Base-by-base conservation (phyloP, 2,888 invertebrate species). In the Melieria crassipennis region DNA sequence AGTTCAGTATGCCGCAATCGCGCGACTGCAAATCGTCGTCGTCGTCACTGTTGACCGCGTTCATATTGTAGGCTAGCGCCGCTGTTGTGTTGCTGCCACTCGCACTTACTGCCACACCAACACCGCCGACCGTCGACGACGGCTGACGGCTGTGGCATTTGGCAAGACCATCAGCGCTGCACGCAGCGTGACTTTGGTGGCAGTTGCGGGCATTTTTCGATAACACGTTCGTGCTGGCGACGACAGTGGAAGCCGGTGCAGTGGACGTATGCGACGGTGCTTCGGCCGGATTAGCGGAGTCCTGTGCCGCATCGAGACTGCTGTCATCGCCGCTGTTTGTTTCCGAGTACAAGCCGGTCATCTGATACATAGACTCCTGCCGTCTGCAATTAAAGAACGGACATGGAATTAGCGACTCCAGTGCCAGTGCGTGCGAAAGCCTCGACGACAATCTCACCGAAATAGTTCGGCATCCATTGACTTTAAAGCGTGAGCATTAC, bases 281-380 rank as follows among this genome's bases (percentile, higher is more conserved):
- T 67, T 67, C 67, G 30, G 46, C 65, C 62, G 56, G 56, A 56
- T 69, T 62, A 47, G 6, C 76, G 80, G 87, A 87, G 30, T 87
- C 89, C 68, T 82, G 85, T 76, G 89, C 88, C 76, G 88, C 89
- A 77, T 86, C 87, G 76, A 88, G 87, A 76, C 87, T 86, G 73
- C 87, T 88, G 75, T 89, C 89, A 78, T 91, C 91, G 75, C 89
- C 89, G 70, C 86, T 85, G 78, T 91, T 89, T 48, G 91, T 89
- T 83, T 94, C 94, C 73, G 94, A 92, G 85, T 94, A 94, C 72
- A 94, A 88, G 47, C 94, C 94, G 60, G 94, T 94, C 94, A 94
- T 94, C 78, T 94, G 93, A 87, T 94, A 94, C 93, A 94, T 94
- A 81, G 94, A 94, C 87, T 94, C 94, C 89, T 94, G 94, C 86